phyloP scores from a whole-genome alignment of 2,113 vertebrate species.

The Dipodomys spectabilis region DNA sequence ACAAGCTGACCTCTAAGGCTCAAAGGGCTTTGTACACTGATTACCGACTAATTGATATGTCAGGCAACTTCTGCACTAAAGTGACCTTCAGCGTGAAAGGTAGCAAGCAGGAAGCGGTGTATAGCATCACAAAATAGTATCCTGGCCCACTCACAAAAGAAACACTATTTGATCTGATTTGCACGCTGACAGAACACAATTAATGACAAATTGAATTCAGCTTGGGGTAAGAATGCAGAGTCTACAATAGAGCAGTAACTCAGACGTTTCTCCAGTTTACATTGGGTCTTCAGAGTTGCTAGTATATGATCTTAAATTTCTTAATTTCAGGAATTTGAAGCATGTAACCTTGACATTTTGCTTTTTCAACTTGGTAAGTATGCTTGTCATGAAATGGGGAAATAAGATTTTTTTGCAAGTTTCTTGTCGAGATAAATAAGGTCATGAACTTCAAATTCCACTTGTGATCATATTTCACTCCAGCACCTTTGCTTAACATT shows the following conservation, averaged over 20 bases:
- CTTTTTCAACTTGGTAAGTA: background rate
- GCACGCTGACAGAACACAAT: conserved; percentile 29
- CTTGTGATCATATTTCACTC: background rate
- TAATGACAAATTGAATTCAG: conserved; percentile 58
- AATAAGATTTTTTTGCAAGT: conserved; percentile 14
- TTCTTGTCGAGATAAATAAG: conserved; percentile 17
- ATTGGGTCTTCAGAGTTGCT: background rate
- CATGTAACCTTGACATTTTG: conserved; percentile 9
- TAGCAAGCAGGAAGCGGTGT: background rate
- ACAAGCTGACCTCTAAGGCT: conserved; percentile 11
- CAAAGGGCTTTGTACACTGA: conserved; percentile 21
- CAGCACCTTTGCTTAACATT: background rate
- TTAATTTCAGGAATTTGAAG: conserved; percentile 29
- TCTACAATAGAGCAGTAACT: conserved; percentile 10
- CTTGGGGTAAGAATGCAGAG: background rate
- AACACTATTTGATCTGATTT: conserved; percentile 16
- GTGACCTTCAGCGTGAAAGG: background rate
- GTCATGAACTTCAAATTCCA: background rate
- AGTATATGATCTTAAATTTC: background rate
- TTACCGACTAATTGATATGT: conserved; percentile 66
- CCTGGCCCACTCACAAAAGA: conserved; percentile 7
- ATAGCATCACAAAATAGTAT: background rate
- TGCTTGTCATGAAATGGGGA: background rate
- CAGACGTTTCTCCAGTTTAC: conserved; percentile 21
- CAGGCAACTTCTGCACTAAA: conserved; percentile 4